Conservation (phyloP, 2,797 vertebrate genomes). For the Scleropages formosus region DNA sequence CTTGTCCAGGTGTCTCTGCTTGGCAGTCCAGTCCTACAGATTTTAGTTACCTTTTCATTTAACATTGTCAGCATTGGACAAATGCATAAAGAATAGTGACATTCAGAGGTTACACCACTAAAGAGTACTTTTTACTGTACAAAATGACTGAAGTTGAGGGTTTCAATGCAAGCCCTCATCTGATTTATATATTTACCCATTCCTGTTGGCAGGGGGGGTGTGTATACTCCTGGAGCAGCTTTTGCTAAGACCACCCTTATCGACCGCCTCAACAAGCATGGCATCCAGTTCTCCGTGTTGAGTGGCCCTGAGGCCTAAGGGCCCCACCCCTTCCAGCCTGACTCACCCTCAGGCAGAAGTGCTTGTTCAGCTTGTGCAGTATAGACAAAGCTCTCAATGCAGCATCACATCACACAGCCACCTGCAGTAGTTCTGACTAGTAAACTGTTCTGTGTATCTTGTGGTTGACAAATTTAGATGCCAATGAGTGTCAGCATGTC, state of each 20-base stretch:
- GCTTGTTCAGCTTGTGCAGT: conserved; percentile 22
- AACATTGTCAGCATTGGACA: background rate
- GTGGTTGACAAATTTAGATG: background rate
- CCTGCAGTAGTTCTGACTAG: conserved; percentile 2
- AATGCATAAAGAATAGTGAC: no score
- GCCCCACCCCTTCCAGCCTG: conserved; percentile 12
- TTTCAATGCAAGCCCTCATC: background rate
- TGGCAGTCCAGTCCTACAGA: background rate
- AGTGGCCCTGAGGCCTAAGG: conserved; percentile 70
- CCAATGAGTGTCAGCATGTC: background rate
- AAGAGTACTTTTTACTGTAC: no score
- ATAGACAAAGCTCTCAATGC: background rate
- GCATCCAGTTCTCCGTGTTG: conserved; percentile 87
- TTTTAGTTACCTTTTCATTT: background rate
- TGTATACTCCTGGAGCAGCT: conserved; percentile 86
- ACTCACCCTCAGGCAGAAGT: conserved; percentile 37
- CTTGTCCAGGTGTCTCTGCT: no score
- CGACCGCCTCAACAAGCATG: conserved; percentile 82
- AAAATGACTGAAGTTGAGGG: no score
- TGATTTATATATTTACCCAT: background rate
- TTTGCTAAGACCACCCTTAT: conserved; percentile 88
- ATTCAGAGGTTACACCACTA: no score
- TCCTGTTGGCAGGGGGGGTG: conserved; percentile 77
- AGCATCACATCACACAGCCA: background rate
- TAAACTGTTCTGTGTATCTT: background rate